These are phyloP conservation scores for Globodera ellingtonae DNA, from an alignment of 1,140 invertebrate genomes.

Conservation along the genomic window DNA sequence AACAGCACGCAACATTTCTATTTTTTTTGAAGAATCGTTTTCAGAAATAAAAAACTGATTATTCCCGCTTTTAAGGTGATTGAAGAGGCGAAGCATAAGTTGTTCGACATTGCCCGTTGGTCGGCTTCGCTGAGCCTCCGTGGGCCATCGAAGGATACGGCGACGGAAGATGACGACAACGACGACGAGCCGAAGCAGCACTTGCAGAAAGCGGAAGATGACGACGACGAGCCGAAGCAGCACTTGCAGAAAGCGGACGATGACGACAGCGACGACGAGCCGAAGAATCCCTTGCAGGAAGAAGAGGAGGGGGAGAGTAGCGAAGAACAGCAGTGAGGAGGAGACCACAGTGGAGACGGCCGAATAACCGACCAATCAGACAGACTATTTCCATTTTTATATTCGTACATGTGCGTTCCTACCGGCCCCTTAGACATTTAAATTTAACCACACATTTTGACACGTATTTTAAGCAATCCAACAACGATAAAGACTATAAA, in stretches of 20 bases:
- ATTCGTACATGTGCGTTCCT: too few species aligned
- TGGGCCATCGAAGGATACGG: neutral
- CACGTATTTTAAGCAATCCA: too few species aligned
- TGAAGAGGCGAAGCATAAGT: slow-evolving; percentile 5
- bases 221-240: neutral
- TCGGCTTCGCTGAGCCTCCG: slow-evolving; percentile 6
- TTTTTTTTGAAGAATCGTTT: neutral
- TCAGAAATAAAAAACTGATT: neutral
- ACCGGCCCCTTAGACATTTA: too few species aligned
- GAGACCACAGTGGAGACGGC: too few species aligned
- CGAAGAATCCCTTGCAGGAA: neutral
- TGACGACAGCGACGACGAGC: neutral
- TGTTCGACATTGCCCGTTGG: slow-evolving; percentile 10
- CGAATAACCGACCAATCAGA: too few species aligned
- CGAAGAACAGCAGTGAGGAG: neutral
- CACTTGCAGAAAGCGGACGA: neutral
- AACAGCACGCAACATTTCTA: too few species aligned
- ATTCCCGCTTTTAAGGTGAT: neutral
- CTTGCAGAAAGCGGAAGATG: neutral
- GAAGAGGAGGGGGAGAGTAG: neutral
- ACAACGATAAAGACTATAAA: too few species aligned
- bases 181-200: neutral
- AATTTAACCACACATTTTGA: too few species aligned
- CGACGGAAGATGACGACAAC: neutral
- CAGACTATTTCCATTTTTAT: too few species aligned